phyloP scores from a whole-genome alignment of 2,888 invertebrate species.

The Chloroclystis v-ata region DNA sequence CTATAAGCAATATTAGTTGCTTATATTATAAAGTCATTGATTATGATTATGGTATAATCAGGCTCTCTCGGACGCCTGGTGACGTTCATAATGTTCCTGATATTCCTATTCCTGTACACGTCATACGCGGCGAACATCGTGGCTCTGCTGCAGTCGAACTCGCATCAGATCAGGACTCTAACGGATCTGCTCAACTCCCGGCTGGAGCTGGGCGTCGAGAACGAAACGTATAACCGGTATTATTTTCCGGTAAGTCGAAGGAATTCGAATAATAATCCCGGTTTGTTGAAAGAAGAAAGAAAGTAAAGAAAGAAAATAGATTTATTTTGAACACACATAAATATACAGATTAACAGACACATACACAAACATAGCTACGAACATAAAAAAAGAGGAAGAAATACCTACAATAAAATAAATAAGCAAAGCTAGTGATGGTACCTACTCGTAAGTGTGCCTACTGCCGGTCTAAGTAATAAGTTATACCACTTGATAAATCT shows the following conservation, averaged over 20 bases:
- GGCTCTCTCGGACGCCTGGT: conserved; percentile 76
- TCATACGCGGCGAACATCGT: conserved; percentile 87
- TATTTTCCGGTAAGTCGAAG: conserved; percentile 77
- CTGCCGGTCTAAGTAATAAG: no score
- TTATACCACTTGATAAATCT: no score
- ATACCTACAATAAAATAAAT: no score
- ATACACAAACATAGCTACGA: no score
- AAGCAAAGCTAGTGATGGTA: no score
- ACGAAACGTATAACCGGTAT: conserved; percentile 80
- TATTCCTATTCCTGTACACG: conserved; percentile 82
- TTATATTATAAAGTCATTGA: neutral
- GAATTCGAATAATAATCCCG: no score
- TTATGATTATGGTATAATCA: conserved; percentile 20
- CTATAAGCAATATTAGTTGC: no score
- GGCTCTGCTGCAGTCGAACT: conserved; percentile 83
- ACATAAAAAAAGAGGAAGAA: no score
- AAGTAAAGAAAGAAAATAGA: neutral
- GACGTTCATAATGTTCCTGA: conserved; percentile 78
- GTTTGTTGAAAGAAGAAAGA: neutral
- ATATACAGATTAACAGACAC: no score
- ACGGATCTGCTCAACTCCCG: conserved; percentile 81
- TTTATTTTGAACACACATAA: no score
- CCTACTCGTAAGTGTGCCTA: no score
- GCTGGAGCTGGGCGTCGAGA: conserved; percentile 81
- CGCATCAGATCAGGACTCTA: conserved; percentile 80